These are phyloP conservation scores for Pseudopleuronectes americanus DNA, from an alignment of 2,797 vertebrate genomes.

Conservation along the genomic window DNA sequence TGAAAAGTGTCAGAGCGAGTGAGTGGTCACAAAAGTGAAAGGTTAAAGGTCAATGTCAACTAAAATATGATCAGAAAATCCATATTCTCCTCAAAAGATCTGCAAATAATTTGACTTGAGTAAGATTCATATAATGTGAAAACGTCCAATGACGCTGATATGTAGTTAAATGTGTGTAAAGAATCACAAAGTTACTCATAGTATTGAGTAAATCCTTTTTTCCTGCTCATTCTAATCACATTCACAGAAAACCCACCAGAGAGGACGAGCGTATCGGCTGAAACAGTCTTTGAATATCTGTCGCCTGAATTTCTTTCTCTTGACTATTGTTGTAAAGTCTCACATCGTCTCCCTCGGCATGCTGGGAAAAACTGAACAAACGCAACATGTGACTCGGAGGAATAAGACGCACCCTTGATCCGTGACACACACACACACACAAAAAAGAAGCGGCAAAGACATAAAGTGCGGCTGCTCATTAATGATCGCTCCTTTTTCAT, in stretches of 20 bases:
- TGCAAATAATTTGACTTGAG: too few species aligned
- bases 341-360: slow-evolving; percentile 21
- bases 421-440: slow-evolving; percentile 15
- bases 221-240: background rate
- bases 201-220: background rate
- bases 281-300: background rate
- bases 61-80: too few species aligned
- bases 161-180: too few species aligned
- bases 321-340: background rate
- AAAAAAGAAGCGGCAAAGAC: slow-evolving; percentile 19
- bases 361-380: slow-evolving; percentile 27
- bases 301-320: background rate
- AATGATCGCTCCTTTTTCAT: slow-evolving; percentile 3
- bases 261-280: slow-evolving; percentile 3
- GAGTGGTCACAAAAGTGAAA: too few species aligned
- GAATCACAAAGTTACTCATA: background rate
- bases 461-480: slow-evolving; percentile 53
- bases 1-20: too few species aligned
- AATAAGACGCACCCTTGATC: slow-evolving; percentile 57
- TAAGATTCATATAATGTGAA: too few species aligned
- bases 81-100: too few species aligned
- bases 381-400: slow-evolving; percentile 36
- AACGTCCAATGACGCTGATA: background rate
- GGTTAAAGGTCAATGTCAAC: too few species aligned
- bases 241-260: background rate